phyloP scores from a whole-genome alignment of 2,888 invertebrate species.

The Masnerella sp. region DNA sequence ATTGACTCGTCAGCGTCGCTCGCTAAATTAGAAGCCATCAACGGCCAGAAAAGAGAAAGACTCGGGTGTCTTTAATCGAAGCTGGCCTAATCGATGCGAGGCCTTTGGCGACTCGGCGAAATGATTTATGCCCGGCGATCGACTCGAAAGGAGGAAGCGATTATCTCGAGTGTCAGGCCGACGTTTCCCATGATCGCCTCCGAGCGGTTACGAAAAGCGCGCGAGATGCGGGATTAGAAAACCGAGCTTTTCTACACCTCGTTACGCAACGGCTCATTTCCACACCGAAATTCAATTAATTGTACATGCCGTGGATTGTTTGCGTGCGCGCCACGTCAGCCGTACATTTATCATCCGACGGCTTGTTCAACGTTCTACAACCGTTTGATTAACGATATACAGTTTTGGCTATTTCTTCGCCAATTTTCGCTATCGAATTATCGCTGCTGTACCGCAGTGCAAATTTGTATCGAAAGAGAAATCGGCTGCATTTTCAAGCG shows the following conservation, averaged over 20 bases:
- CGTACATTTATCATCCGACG: conserved; percentile 36
- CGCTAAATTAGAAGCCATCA: conserved; percentile 51
- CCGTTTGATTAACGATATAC: no score
- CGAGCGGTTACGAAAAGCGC: conserved; percentile 15
- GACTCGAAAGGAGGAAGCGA: conserved; percentile 54
- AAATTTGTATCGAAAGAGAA: no score
- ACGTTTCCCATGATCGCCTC: conserved; percentile 38
- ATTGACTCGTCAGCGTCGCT: conserved; percentile 53
- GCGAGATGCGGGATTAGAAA: conserved; percentile 31
- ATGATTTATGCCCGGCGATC: conserved; percentile 52
- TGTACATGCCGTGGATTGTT: conserved; percentile 31
- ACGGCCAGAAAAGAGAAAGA: conserved; percentile 33
- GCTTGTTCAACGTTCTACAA: conserved; percentile 16
- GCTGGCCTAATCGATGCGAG: conserved; percentile 51
- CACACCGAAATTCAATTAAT: conserved; percentile 49
- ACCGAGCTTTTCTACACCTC: conserved; percentile 35
- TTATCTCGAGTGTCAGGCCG: conserved; percentile 29
- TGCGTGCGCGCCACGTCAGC: conserved; percentile 2
- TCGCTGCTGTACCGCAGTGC: no score
- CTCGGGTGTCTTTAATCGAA: conserved; percentile 50
- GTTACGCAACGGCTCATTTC: conserved; percentile 38
- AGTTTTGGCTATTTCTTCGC: no score
- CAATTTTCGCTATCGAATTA: no score
- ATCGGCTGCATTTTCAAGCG: no score
- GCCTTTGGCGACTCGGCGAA: conserved; percentile 55